A percentile compares a stretch with the other conserved stretches of the same genome.
These are phyloP conservation scores for Takifugu bimaculatus DNA, from an alignment of 2,113 vertebrate genomes.

Conservation along the genomic window DNA sequence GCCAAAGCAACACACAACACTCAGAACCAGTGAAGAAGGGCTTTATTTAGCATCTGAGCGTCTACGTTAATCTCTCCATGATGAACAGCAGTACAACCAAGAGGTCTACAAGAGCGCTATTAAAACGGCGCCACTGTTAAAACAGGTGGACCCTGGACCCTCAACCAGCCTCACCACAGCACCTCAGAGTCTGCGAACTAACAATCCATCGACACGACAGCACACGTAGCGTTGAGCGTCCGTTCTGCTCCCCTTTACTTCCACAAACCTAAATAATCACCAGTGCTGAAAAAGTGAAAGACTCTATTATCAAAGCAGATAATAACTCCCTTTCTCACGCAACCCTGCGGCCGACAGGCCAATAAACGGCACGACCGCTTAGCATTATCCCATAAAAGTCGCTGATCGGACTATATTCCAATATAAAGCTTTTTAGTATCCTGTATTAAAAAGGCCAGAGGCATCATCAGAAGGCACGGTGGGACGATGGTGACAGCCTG, in stretches of 20 bases:
- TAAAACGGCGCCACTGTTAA: background rate
- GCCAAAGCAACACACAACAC: too few relatives aligned
- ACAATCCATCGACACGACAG: background rate
- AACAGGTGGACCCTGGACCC: slow-evolving; percentile 14
- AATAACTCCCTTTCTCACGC: slow-evolving; percentile 2
- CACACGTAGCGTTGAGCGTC: background rate
- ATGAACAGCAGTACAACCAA: slow-evolving; percentile 35
- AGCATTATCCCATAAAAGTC: slow-evolving; percentile 14
- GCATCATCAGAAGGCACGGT: slow-evolving; percentile 70
- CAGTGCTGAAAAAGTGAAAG: slow-evolving; percentile 17
- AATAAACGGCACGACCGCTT: background rate
- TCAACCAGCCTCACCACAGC: slow-evolving; percentile 8
- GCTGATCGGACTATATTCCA: slow-evolving; percentile 51
- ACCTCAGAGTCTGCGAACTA: slow-evolving; percentile 16
- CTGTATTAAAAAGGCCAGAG: slow-evolving; percentile 52
- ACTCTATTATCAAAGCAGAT: slow-evolving; percentile 19
- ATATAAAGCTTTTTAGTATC: slow-evolving; percentile 54
- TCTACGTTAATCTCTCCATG: slow-evolving; percentile 39
- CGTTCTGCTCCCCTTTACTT: background rate
- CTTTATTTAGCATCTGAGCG: slow-evolving; percentile 54
- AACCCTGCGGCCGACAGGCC: too few relatives aligned
- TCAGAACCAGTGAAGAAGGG: slow-evolving; percentile 22
- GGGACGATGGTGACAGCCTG: slow-evolving; percentile 56
- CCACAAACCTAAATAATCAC: slow-evolving; percentile 7
- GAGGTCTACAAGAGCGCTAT: slow-evolving; percentile 30